These are phyloP conservation scores for Bufo bufo DNA, from an alignment of 2,113 vertebrate genomes.

Conservation along the genomic window DNA sequence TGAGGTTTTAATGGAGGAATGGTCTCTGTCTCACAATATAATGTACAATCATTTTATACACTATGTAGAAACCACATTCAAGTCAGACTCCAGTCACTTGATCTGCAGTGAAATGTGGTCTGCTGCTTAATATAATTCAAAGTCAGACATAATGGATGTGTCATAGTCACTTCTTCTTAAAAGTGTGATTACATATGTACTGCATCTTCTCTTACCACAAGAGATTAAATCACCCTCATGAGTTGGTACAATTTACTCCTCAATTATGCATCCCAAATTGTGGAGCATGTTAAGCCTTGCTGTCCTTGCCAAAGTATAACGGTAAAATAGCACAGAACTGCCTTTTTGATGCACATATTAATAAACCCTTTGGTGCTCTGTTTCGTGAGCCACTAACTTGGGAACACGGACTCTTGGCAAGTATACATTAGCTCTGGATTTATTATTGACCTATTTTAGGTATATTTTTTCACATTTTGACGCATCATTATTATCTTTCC, in stretches of 20 bases:
- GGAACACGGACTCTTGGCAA: no score
- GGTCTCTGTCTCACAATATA: not conserved
- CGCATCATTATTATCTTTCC: no score
- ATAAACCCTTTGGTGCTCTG: no score
- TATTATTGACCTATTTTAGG: no score
- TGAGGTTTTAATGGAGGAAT: constrained; percentile 10
- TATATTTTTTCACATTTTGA: no score
- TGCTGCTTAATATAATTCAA: not conserved
- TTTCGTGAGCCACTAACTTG: no score
- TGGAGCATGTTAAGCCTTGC: no score
- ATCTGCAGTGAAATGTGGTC: not conserved
- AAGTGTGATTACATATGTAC: not conserved
- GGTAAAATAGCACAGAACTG: no score
- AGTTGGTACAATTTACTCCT: not conserved
- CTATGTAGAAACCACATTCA: not conserved
- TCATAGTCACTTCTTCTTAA: not conserved
- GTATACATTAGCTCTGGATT: no score
- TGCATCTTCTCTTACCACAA: not conserved
- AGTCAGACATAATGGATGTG: not conserved
- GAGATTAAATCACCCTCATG: not conserved
- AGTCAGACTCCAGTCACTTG: not conserved
- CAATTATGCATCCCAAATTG: not conserved
- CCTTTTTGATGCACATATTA: no score
- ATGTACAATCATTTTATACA: not conserved
- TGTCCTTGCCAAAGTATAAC: no score